Conservation (phyloP, 1,140 invertebrate genomes). For the Callitettix versicolor region DNA sequence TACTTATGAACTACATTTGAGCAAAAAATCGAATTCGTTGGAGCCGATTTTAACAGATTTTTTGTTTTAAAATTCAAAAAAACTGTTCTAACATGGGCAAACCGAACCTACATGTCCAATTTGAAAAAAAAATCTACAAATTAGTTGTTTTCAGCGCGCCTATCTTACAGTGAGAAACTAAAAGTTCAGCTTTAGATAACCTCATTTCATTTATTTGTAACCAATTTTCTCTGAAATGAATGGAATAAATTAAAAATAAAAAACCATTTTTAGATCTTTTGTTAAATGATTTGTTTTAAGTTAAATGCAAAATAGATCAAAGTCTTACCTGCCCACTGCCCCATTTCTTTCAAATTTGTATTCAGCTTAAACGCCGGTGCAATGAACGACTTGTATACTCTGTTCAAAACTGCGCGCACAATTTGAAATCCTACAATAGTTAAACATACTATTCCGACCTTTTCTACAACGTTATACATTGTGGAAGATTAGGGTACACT, state of each 20-base stretch:
- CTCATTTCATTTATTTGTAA: not conserved
- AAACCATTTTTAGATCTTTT: not conserved
- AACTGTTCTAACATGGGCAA: no score
- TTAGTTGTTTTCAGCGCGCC: no score
- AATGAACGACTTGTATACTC: constrained; percentile 29
- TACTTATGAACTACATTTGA: no score
- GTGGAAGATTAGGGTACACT: not conserved
- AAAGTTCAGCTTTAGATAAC: no score
- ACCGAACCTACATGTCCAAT: no score
- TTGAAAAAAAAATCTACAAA: no score
- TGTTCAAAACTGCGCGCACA: constrained; percentile 20
- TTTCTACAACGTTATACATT: constrained; percentile 22
- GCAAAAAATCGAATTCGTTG: no score
- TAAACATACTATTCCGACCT: constrained; percentile 22
- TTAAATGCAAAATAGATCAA: not conserved
- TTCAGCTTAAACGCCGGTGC: constrained; percentile 30
- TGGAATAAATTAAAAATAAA: not conserved
- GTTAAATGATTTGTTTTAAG: not conserved
- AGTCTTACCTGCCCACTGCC: constrained; percentile 33
- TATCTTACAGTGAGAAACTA: no score
- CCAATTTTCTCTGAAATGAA: not conserved
- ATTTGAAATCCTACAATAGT: constrained; percentile 18
- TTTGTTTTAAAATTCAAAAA: no score
- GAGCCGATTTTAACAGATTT: no score
- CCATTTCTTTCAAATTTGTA: constrained; percentile 30